Evolutionary conservation across 2,797 vertebrate species (phyloP).

Genomic region (Catamblyrhynchus diadema): DNA sequence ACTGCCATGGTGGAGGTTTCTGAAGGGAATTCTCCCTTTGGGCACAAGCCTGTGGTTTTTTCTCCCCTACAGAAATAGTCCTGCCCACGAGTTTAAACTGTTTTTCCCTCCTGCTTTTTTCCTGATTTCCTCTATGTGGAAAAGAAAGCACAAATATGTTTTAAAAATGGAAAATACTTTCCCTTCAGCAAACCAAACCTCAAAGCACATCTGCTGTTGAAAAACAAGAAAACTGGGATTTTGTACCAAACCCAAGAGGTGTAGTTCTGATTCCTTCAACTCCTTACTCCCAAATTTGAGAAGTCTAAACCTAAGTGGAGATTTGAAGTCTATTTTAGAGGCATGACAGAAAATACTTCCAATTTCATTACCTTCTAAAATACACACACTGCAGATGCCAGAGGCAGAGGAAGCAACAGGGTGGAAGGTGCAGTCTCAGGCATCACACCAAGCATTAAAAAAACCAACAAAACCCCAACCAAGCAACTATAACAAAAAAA

Average conservation of each 20-base stretch:
- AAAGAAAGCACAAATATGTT: background rate
- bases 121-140: background rate
- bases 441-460: accelerated
- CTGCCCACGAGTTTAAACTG: background rate
- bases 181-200: background rate
- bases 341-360: background rate
- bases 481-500: background rate
- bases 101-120: background rate
- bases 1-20: background rate
- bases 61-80: background rate
- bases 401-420: background rate
- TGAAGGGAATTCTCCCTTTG: background rate
- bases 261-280: background rate
- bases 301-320: background rate
- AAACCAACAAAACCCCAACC: background rate
- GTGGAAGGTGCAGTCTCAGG: background rate
- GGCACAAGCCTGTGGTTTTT: background rate
- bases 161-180: background rate
- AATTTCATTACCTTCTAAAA: background rate
- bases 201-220: background rate
- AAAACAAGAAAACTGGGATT: background rate
- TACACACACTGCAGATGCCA: background rate
- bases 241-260: background rate
- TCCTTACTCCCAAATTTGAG: background rate
- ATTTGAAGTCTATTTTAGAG: background rate